These are phyloP conservation scores for Vireo altiloquus DNA, from an alignment of 2,113 vertebrate species.

Conservation along the genomic window DNA sequence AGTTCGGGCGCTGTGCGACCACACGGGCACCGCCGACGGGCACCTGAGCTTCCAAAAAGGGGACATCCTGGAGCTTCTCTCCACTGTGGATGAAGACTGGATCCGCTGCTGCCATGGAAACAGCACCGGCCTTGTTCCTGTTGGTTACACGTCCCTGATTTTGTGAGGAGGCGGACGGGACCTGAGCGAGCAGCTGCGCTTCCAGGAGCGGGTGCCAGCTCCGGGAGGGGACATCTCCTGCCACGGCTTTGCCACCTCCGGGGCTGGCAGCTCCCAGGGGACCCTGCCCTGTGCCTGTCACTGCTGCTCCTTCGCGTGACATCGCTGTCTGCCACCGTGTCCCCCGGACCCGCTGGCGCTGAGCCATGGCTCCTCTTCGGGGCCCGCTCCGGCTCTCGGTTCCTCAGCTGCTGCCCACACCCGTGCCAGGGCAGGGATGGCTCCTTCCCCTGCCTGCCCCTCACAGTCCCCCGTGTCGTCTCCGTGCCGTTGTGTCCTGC, in stretches of 20 bases:
- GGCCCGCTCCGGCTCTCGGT: rapidly evolving
- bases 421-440: not conserved
- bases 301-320: not conserved
- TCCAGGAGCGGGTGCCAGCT: not conserved
- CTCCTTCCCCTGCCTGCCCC: rapidly evolving
- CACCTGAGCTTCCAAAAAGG: constrained; percentile 88
- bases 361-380: rapidly evolving
- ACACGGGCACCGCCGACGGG: constrained; percentile 66
- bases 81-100: constrained; percentile 90
- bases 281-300: not conserved
- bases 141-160: constrained; percentile 92
- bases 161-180: constrained; percentile 61
- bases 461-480: rapidly evolving
- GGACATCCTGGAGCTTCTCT: constrained; percentile 84
- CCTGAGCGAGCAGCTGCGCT: not conserved
- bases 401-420: not conserved
- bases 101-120: constrained; percentile 87
- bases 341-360: not conserved
- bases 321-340: not conserved
- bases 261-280: not conserved
- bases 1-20: constrained; percentile 87
- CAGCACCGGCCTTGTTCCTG: constrained; percentile 83
- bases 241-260: not conserved
- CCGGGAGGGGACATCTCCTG: not conserved
- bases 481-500: not conserved